Evolutionary conservation across 37 sponge, comb jelly and placozoan genomes (phyloP), one percentile per base, ranked within the genome.

Genomic region (Ephydatia muelleri): DNA sequence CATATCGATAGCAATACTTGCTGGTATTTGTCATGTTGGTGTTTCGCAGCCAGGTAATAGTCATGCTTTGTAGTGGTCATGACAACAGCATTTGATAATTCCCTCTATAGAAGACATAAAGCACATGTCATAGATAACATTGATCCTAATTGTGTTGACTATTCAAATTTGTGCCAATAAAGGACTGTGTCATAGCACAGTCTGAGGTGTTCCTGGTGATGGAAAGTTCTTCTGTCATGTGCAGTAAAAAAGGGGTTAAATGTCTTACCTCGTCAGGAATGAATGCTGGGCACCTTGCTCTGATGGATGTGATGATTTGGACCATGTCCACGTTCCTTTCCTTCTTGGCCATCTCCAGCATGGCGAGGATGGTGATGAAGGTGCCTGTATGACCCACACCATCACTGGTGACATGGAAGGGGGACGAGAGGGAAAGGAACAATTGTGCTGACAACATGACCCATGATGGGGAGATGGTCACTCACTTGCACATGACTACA

Each of bases 401-500:
- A 84, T 78, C 33, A 71, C 84, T 80, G 65, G n/a, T n/a, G n/a
- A n/a, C n/a, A n/a, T n/a, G n/a, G n/a, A n/a, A 38, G 29, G n/a
- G 79, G 34, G 69, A n/a, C n/a, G 35, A 36, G 38, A 22, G 31
- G 39, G 30, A 57, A 21, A 21, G 57, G 57, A 14, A 57, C 16
- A 21, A 13, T 1, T 1, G 16, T 14, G 57, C 16, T 57, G n/a
- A n/a, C n/a, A n/a, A 57, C 57, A 1, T 16, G 9, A 1, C 12
- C 57, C 9, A 11, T 5, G 12, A 14, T 57, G 6, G 16, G 57
- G 12, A 21, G n/a, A n/a, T 4, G 57, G 57, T 57, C 16, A 11
- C 57, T 5, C 31, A 94, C 94, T 88, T 84, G 91, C 94, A 90
- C 76, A 90, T 80, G 68, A 94, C 89, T 26, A 82, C 84, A 77